Evolutionary conservation across 2,113 vertebrate species (phyloP), one percentile per base, ranked within the genome.

Genomic region (Nothoprocta pentlandii): DNA sequence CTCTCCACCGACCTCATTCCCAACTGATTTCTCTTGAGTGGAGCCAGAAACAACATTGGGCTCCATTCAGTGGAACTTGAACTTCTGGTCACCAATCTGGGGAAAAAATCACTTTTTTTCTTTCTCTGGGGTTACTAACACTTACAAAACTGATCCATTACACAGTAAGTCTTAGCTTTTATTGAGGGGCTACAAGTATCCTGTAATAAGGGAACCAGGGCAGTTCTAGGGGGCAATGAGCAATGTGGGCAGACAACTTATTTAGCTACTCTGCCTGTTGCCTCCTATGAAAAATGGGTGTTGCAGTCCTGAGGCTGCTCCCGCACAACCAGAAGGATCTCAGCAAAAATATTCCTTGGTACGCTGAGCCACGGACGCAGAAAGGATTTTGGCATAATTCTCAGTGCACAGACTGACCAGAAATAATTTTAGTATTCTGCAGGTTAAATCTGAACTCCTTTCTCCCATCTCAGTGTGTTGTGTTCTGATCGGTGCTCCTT

Each of bases 351-450:
- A 10, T 11, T 61, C 28, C 39, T 70, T 0, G 1, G 39, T 1
- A 5, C 0, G 1, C 12, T 1, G 0, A 80, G 16, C 28, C 5
- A 1, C 39, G 10, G 4, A 36, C 12, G 16, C 26, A 69, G 34
- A 41, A 41, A 22, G 12, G 16, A 78, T 88, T 94, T 94, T 0
- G 0, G 34, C 28, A 67, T 78, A 59, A 54, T 3, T 62, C 16
- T 13, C n/a, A 64, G 4, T 8, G 32, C 14, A 16, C 6, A 49
- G 47, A 5, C 22, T 0, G 0, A 58, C 22, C 34, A 86, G 66
- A 90, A 91, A 81, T 64, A 61, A 49, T 64, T 80, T 92, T 68
- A 78, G 53, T 86, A 85, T 91, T 91, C 85, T 71, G 20, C 10
- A 69, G 69, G 53, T 92, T 90, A 94, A 90, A 90, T 76, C n/a